Base-by-base conservation (phyloP, 53 echinoderm and acorn worm species). In the Henricia sp. region DNA sequence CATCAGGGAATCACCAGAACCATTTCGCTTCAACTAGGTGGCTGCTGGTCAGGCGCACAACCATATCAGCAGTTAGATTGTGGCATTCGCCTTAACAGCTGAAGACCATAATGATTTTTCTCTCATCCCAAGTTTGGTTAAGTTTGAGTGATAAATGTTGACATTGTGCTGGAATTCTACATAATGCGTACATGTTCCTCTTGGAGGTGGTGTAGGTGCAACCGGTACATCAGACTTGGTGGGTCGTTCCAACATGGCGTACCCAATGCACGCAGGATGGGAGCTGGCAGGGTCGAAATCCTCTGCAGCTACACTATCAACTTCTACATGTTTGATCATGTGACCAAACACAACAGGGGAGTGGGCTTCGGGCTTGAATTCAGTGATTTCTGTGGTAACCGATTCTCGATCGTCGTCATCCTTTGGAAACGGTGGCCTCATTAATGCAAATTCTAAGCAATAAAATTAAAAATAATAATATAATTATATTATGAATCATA, bases 311-410 rank as follows among this genome's bases (percentile, higher is more conserved):
- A 88, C 86, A 6, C 87, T 73, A 60, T 97, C 97, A 1, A 88
- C 69, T 2, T 88, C 65, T 63, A 91, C 90, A 55, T 80, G 90
- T 46, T 92, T 85, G 4, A 65, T 85, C 90, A 94, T 92, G 75
- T 86, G 92, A 13, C 94, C 94, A 86, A 91, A 94, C 94, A 97
- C 90, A 82, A 94, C 97, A 1, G 97, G 97, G 12, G 97, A 92
- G 42, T 94, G 94, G 11, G 86, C 82, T 17, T 94, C 90, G 3
- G 97, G 94, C 80, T 90, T 87, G 89, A 88, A 96, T 53, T 96
- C 91, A 60, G 86, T 96, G 76, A 96, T 92, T 27, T 97, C 94
- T 3, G 94, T 97, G 67, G 83, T 67, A 32, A 97, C 92, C 32
- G 97, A 97, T 48, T 70, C 94, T 70, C 82, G 71, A 53, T 96